Conservation (phyloP, 2,797 vertebrate species). For the Myoxocephalus aenaeus region DNA sequence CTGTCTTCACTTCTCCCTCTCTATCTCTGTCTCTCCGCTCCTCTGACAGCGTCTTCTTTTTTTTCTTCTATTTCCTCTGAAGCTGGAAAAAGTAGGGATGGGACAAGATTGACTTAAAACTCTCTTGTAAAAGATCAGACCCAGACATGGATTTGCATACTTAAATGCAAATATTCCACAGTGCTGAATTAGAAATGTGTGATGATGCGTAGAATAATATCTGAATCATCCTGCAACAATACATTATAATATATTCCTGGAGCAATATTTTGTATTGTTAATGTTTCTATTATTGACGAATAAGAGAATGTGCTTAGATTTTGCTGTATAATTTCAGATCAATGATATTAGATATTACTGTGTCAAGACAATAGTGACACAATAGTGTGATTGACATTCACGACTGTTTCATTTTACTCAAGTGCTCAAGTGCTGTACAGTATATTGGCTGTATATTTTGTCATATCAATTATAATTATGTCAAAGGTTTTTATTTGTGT, state of each 20-base stretch:
- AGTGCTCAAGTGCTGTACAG: neutral
- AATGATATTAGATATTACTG: neutral
- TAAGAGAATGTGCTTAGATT: neutral
- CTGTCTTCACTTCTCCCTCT: neutral
- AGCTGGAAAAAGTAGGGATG: constrained; percentile 47
- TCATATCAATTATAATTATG: neutral
- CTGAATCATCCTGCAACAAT: constrained; percentile 18
- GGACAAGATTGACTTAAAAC: constrained; percentile 46
- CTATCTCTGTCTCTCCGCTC: neutral
- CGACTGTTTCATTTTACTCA: neutral
- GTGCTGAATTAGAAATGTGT: constrained; percentile 10
- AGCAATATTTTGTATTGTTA: neutral
- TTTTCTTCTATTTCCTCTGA: constrained; percentile 54
- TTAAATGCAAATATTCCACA: constrained; percentile 22
- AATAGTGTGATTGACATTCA: constrained; percentile 7
- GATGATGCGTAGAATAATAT: constrained; percentile 11
- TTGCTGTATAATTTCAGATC: neutral
- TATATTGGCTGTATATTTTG: neutral
- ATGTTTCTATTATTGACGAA: neutral
- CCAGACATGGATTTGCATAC: constrained; percentile 53
- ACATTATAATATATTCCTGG: neutral
- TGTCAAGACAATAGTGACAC: neutral
- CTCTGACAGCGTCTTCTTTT: constrained; percentile 39
- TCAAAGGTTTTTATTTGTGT: neutral
- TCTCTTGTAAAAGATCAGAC: constrained; percentile 50